These are phyloP conservation scores for Xerus inauris DNA, from an alignment of 2,113 vertebrate species.

Conservation along the genomic window DNA sequence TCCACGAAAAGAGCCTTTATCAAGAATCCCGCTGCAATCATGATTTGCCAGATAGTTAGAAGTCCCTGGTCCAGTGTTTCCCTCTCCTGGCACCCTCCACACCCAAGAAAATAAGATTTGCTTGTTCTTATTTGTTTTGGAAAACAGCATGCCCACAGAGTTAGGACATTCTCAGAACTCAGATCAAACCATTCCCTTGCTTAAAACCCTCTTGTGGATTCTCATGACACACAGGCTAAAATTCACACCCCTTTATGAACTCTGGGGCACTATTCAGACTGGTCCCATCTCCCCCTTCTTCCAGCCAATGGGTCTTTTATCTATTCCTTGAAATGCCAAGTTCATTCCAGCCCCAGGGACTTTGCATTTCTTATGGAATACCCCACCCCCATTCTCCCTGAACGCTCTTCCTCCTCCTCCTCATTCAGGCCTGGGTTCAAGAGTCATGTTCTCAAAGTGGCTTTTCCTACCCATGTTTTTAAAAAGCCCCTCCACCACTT, in stretches of 20 bases:
- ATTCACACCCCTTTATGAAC: background rate
- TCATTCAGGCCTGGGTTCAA: background rate
- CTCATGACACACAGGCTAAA: slow-evolving; percentile 30
- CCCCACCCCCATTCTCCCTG: background rate
- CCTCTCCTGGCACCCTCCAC: background rate
- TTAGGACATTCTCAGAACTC: slow-evolving; percentile 9
- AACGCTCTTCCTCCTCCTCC: background rate
- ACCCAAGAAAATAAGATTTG: background rate
- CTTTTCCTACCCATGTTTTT: background rate
- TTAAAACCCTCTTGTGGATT: slow-evolving; percentile 19
- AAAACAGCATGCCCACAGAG: background rate
- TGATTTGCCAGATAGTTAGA: background rate
- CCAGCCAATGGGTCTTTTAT: background rate
- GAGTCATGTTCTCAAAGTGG: background rate
- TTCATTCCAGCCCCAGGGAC: background rate
- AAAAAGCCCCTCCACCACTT: rapidly evolving
- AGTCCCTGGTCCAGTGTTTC: background rate
- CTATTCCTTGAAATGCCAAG: background rate
- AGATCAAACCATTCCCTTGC: background rate
- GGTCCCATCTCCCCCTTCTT: background rate
- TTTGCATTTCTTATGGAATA: background rate
- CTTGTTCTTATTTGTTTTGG: slow-evolving; percentile 32
- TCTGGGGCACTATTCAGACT: background rate
- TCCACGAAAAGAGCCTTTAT: background rate
- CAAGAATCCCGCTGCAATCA: background rate